Percentiles rank a stretch among this genome's conserved stretches.
phyloP scores from a whole-genome alignment of 1,140 invertebrate species.

The Bombus waltoni region DNA sequence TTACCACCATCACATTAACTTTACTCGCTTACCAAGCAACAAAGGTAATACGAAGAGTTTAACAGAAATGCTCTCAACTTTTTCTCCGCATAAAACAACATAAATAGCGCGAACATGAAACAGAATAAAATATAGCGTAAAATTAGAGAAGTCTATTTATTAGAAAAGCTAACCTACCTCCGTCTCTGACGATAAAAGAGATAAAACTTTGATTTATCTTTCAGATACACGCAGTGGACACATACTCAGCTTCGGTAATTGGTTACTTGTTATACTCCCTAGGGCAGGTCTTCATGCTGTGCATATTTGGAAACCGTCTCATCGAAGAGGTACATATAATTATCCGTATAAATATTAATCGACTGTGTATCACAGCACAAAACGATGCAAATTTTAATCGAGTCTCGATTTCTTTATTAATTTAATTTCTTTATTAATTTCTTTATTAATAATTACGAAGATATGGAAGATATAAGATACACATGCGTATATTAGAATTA shows the following conservation, averaged over 20 bases:
- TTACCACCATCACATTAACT: conserved; percentile 91
- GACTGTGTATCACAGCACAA: neutral
- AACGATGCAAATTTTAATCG: neutral
- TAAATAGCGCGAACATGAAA: neutral
- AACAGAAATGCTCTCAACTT: neutral
- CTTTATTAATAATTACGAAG: too few species aligned
- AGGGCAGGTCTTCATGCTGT: conserved; percentile 92
- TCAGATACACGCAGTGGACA: conserved; percentile 88
- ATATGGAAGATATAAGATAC: too few species aligned
- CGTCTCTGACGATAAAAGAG: neutral
- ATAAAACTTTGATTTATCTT: conserved; percentile 23
- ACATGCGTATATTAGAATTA: too few species aligned
- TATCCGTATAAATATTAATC: neutral
- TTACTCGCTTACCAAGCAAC: conserved; percentile 93
- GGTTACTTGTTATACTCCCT: conserved; percentile 91
- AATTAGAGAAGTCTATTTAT: neutral
- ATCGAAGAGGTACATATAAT: conserved; percentile 89
- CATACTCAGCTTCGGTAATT: conserved; percentile 89
- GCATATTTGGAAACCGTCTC: conserved; percentile 91
- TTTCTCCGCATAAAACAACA: neutral
- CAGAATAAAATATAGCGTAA: neutral
- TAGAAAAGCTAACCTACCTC: too few species aligned
- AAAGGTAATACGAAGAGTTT: conserved; percentile 84
- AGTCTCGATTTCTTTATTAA: neutral
- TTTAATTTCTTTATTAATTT: too few species aligned